Percentiles rank a stretch among this genome's conserved stretches.
phyloP scores from a whole-genome alignment of 2,888 invertebrate genomes.

The Aspidapion aeneum region DNA sequence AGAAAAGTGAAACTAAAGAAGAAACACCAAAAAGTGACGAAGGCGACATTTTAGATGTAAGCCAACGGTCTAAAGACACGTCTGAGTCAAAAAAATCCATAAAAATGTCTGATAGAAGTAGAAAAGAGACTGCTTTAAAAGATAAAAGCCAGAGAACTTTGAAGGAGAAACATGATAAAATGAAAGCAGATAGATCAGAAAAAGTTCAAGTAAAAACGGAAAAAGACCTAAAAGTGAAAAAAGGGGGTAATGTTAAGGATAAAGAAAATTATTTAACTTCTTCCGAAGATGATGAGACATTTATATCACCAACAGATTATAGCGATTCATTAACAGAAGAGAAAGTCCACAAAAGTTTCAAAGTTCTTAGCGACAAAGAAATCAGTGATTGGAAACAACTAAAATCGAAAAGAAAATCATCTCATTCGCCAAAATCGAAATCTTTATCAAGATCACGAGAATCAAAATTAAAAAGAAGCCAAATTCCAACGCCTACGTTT shows the following conservation, averaged over 20 bases:
- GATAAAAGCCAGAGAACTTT: background rate
- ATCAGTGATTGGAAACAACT: too few relatives aligned
- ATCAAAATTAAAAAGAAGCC: constrained; percentile 30
- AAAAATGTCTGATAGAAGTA: background rate
- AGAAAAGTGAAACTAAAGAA: constrained; percentile 5
- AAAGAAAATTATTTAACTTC: constrained; percentile 9
- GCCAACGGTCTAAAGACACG: background rate
- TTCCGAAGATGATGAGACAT: constrained; percentile 10
- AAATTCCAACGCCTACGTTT: constrained; percentile 39
- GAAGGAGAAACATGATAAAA: background rate
- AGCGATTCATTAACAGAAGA: constrained; percentile 22
- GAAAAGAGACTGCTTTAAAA: too few relatives aligned
- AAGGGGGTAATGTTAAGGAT: background rate
- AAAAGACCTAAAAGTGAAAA: background rate
- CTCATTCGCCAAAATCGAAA: constrained; percentile 37
- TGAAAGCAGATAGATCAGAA: constrained; percentile 7
- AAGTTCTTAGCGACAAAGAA: constrained; percentile 39
- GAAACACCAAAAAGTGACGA: background rate
- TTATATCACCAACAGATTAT: constrained; percentile 14
- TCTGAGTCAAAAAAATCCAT: background rate
- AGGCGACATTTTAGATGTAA: constrained; percentile 1
- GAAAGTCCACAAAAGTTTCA: constrained; percentile 43
- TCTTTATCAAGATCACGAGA: constrained; percentile 14
- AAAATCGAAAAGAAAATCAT: constrained; percentile 15
- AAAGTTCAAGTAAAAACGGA: constrained; percentile 11